Conservation (phyloP, 2,113 vertebrate genomes). For the Spheniscus mendiculus region DNA sequence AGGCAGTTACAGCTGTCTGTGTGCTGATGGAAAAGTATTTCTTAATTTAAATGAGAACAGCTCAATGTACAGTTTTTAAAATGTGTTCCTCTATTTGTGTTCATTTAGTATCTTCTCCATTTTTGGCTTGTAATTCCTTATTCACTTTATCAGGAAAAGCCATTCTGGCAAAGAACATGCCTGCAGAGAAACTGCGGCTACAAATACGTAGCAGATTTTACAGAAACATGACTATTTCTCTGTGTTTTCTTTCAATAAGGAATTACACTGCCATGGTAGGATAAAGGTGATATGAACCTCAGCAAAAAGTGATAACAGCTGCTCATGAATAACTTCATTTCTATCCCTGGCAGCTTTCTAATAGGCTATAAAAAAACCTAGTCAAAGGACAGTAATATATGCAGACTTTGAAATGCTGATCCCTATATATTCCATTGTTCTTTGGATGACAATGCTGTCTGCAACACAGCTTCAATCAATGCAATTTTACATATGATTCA, state of each 20-base stretch:
- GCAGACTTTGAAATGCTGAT: background rate
- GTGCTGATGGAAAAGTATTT: background rate
- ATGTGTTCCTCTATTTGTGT: background rate
- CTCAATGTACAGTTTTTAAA: background rate
- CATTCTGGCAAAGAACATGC: background rate
- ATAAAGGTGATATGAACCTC: background rate
- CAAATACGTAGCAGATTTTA: background rate
- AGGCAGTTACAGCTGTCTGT: background rate
- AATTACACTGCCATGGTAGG: background rate
- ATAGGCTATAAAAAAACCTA: background rate
- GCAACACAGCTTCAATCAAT: background rate
- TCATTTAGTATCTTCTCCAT: background rate
- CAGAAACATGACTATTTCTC: background rate
- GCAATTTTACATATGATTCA: rapidly evolving
- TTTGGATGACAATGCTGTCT: background rate
- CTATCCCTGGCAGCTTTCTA: background rate
- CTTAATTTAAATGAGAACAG: background rate
- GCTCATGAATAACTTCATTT: background rate
- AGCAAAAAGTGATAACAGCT: background rate
- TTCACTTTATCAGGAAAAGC: background rate
- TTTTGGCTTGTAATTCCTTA: background rate
- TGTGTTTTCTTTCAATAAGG: background rate
- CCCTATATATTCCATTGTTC: background rate
- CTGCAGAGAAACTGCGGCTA: background rate
- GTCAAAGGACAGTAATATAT: background rate